Base-by-base conservation (phyloP, 2,797 vertebrate species). In the Chelonia mydas region DNA sequence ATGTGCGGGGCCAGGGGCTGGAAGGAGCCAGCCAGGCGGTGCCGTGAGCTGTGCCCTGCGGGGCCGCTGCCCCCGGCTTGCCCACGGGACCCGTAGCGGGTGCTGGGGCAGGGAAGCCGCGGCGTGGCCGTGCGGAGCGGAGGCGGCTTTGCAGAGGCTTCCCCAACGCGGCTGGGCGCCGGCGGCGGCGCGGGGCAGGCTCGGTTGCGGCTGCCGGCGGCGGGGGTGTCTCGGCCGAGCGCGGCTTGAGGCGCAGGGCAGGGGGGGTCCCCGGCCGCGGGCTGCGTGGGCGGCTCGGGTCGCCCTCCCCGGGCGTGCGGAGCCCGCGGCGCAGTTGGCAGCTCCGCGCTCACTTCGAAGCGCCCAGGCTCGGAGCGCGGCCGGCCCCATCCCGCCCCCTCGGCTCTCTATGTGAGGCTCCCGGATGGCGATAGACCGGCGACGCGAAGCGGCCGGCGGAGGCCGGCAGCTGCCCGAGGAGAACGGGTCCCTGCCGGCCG, bases 361-460 rank as follows among this genome's bases (percentile, higher is more conserved):
- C 65, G 65, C 65, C 80, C 25, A 61, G 23, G 31, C 16, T 28
- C 45, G 10, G 21, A 13, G 53, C 57, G 86, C 78, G 5, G 23
- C 59, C n/a, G 65, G 87, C 92, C 88, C 88, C 65, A 49, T 9
- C 49, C 72, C 3, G n/a, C 47, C 25, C 25, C 85, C 57, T 9
- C 19, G 87, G 74, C 91, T 90, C 94, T 95, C 94, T 96, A 98
- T 98, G 98, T 97, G 93, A 97, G 80, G 94, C 90, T 91, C 90
- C 97, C 74, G 97, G 89, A 98, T 98, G 98, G 98, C 98, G 88
- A 97, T 98, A 98, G 98, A 98, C 82, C 97, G 97, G 55, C 98
- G 98, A 92, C 98, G 97, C 23, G 98, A 98, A 74, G 96, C 97
- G 59, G 97, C 97, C 57, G 98, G 97, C 88, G 95, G 97, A 92